Base-by-base conservation (phyloP, 2,113 vertebrate genomes). In the Baryphthengus martii region DNA sequence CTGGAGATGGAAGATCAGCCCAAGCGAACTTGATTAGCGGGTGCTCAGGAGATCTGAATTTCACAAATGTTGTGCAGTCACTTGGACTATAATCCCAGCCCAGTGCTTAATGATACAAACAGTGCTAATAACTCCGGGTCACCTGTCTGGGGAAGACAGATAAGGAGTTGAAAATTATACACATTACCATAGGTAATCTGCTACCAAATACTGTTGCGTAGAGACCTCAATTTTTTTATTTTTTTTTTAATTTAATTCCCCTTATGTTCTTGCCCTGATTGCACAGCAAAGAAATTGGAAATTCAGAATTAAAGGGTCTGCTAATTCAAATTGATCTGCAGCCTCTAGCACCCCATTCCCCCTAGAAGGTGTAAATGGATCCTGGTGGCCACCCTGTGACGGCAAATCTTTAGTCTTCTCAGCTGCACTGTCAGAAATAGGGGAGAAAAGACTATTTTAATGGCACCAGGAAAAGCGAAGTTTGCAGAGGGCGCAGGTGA, bases 131-230 rank as follows among this genome's bases (percentile, higher is more conserved):
- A 98, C 91, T 93, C 96, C 85, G 91, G 97, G 96, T 98, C 95
- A 97, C 96, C 97, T 97, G 94, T 94, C 97, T 98, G 97, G 56
- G 87, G 85, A 94, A 95, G 90, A 88, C 91, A 97, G 98, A 98
- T 97, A 98, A 98, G 97, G 89, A 97, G 93, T 89, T 96, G 92
- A 89, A 97, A 98, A 96, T 97, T 97, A 97, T 76, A 70, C 88
- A 80, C 72, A 90, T 95, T 95, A 95, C 78, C 89, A 89, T 47
- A 85, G 90, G 90, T 96, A 96, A 97, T 96, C 95, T 96, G 84
- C 96, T 85, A 71, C 72, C 45, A 33, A 92, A 93, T 65, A 49
- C 45, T 92, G 72, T 92, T 70, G 80, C 92, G 93, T 74, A 66
- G 77, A 85, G 85, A 87, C 95, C 56, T 20, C 3, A 15, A 70